These are phyloP conservation scores for Sisyra nigra DNA, from an alignment of 2,888 invertebrate genomes.

Conservation along the genomic window DNA sequence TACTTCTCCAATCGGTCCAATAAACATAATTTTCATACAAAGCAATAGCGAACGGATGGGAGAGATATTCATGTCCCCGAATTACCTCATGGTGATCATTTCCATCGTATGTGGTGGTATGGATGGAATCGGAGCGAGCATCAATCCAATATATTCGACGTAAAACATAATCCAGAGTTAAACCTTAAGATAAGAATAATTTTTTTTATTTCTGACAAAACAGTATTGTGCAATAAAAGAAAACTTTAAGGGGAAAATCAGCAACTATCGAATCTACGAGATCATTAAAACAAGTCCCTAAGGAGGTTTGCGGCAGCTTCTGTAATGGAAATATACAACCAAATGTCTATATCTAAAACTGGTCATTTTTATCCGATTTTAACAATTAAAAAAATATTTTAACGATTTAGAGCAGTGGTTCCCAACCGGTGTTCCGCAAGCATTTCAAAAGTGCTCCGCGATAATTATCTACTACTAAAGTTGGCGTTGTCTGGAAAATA, in stretches of 20 bases:
- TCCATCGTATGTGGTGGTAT: conserved; percentile 70
- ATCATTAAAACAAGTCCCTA: too few relatives aligned
- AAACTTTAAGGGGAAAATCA: neutral
- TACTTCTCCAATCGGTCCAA: conserved; percentile 90
- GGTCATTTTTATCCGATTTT: too few relatives aligned
- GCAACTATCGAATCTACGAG: too few relatives aligned
- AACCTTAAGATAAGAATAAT: conserved; percentile 11
- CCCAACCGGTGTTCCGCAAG: too few relatives aligned
- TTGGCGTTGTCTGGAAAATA: too few relatives aligned
- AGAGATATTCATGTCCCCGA: conserved; percentile 53
- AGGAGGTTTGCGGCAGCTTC: too few relatives aligned
- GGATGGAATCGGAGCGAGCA: conserved; percentile 78
- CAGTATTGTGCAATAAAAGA: neutral
- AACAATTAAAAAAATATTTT: too few relatives aligned
- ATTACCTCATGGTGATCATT: conserved; percentile 50
- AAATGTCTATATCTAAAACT: too few relatives aligned
- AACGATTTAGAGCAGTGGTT: too few relatives aligned
- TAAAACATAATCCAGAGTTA: conserved; percentile 60
- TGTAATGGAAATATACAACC: too few relatives aligned
- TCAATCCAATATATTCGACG: conserved; percentile 72
- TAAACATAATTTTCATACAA: conserved; percentile 76
- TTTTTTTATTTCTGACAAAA: neutral
- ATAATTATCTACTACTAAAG: too few relatives aligned
- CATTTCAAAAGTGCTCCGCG: too few relatives aligned
- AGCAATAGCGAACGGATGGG: conserved; percentile 81